Evolutionary conservation across 1,140 invertebrate genomes (phyloP).

Genomic region (Paracyclopina nana): DNA sequence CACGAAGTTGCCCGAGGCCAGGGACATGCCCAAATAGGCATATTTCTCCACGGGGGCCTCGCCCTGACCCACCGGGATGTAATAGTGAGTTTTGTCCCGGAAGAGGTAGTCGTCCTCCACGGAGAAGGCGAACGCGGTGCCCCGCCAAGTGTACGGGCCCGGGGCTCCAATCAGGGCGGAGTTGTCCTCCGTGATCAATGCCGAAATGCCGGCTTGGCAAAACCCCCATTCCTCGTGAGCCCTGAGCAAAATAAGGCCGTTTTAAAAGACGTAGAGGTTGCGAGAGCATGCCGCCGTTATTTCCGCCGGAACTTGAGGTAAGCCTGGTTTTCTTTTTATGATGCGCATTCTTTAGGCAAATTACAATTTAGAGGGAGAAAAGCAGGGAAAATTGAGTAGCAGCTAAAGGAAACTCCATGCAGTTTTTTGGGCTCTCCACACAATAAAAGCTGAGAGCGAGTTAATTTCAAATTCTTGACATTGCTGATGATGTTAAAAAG

Average conservation of each 20-base stretch:
- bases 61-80: constrained; percentile 40
- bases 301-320: background rate
- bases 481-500: too few species aligned
- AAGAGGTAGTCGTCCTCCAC: constrained; percentile 48
- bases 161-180: constrained; percentile 62
- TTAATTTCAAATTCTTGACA: too few species aligned
- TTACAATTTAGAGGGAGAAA: background rate
- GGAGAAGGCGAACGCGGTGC: constrained; percentile 57
- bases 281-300: background rate
- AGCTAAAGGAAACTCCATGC: background rate
- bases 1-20: constrained; percentile 50
- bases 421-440: background rate
- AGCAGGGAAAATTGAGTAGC: background rate
- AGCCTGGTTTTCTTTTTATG: background rate
- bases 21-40: constrained; percentile 78
- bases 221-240: constrained; percentile 68
- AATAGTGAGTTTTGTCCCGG: constrained; percentile 55
- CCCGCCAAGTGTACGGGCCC: constrained; percentile 66
- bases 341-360: background rate
- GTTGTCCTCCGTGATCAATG: constrained; percentile 51
- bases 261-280: background rate
- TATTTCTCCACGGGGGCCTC: constrained; percentile 60
- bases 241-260: constrained; percentile 25
- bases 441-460: too few species aligned
- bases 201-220: constrained; percentile 79